These are phyloP conservation scores for Scomber japonicus DNA, from an alignment of 2,113 vertebrate species.

Conservation along the genomic window DNA sequence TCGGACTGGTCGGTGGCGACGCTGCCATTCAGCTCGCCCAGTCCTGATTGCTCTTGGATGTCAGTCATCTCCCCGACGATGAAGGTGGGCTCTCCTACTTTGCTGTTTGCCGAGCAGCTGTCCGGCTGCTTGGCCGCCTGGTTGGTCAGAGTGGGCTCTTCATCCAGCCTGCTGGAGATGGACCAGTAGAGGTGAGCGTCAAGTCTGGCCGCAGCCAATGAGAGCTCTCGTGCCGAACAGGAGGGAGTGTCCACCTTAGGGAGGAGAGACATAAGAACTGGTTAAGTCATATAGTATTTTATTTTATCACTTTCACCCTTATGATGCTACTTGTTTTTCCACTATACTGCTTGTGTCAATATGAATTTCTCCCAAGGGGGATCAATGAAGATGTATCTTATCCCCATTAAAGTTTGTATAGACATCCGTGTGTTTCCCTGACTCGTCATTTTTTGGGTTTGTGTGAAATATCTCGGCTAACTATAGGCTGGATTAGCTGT, in stretches of 20 bases:
- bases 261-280: neutral
- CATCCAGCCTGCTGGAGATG: constrained; percentile 93
- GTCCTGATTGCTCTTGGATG: constrained; percentile 77
- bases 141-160: constrained; percentile 84
- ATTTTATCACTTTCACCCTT: no score
- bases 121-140: constrained; percentile 72
- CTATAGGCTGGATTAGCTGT: no score
- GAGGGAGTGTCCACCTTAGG: constrained; percentile 91
- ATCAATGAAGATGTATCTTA: no score
- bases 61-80: constrained; percentile 84
- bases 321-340: no score
- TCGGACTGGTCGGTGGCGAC: constrained; percentile 87
- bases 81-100: constrained; percentile 76
- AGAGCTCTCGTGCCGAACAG: constrained; percentile 91
- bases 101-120: constrained; percentile 72
- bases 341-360: no score
- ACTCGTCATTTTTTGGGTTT: no score
- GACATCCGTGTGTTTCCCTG: no score
- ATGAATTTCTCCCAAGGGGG: no score
- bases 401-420: no score
- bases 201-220: constrained; percentile 87
- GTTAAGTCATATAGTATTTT: neutral
- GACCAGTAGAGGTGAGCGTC: constrained; percentile 97
- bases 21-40: constrained; percentile 88
- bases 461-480: no score